Evolutionary conservation across 2,797 vertebrate genomes (phyloP), one percentile per base, ranked within the genome.

Genomic region (Amblyopsis hoosieri): DNA sequence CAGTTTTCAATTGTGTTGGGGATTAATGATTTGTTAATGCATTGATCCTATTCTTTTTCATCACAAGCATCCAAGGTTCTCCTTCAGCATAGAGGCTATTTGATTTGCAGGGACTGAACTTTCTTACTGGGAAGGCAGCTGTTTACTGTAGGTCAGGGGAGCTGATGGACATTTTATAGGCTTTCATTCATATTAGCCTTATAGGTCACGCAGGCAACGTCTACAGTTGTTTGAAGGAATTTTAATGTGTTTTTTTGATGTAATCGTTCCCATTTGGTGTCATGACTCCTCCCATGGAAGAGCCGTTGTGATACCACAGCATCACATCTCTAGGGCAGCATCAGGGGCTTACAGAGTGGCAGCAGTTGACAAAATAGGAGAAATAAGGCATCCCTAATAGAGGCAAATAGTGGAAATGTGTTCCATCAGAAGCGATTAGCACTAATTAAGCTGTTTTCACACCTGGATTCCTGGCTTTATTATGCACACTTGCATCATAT

Each of bases 401-500:
- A 89, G 85, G 88, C 82, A 92, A 91, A 91, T 90, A 85, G 76
- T 90, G 89, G 86, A 91, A 92, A 91, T 89, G 83, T 87, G 89
- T 89, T 91, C 82, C 88, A 90, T 92, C 90, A 90, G 86, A 92
- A 90, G 86, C 87, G 85, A 93, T 92, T 92, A 92, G 79, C 74
- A 80, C 87, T 90, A 92, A 93, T 93, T 92, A 92, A 92, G 89
- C 85, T 81, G 83, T 88, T 92, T 92, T 91, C 88, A 92, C 88
- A 92, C 90, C 88, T 90, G 86, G 88, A 86, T 90, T 85, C 89
- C 66, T 87, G 85, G 81, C 84, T 84, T 91, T 92, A 88, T 86
- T 86, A 87, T 89, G 89, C 81, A 83, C 66, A 75, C 82, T 84
- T 83, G 81, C 72, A 80, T 86, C 83, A 81, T 81, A 72, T 67